Evolutionary conservation across 2,888 invertebrate species (phyloP).

Genomic region (Orthosia gracilis): DNA sequence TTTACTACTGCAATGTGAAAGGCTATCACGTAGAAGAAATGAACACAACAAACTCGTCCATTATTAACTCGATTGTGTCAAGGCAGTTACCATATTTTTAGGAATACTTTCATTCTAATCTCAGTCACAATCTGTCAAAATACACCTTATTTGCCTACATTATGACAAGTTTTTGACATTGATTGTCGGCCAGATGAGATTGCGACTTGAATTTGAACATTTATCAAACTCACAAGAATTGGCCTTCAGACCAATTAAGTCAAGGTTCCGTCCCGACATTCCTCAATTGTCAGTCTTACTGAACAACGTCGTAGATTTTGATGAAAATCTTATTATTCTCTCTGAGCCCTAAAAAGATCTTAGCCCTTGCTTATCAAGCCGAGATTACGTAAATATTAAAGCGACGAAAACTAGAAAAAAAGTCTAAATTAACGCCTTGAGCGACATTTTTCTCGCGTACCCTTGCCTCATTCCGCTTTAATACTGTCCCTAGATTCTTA

Average conservation of each 20-base stretch:
- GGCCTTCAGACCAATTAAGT: neutral
- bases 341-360: neutral
- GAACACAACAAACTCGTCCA: no score
- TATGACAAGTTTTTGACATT: no score
- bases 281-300: no score
- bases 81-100: no score
- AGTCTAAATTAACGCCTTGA: constrained; percentile 20
- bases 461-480: constrained; percentile 45
- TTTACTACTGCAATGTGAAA: no score
- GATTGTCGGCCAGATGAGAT: no score
- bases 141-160: no score
- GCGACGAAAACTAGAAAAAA: constrained; percentile 10
- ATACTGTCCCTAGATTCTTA: constrained; percentile 63
- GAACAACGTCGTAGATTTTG: neutral
- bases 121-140: no score
- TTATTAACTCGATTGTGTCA: no score
- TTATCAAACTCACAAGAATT: neutral
- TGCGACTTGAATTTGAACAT: no score
- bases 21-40: no score
- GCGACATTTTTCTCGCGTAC: constrained; percentile 49
- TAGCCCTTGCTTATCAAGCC: constrained; percentile 9
- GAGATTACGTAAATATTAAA: constrained; percentile 21
- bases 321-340: neutral
- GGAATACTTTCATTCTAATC: no score
- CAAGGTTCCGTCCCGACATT: neutral